Conservation (phyloP, 2,113 vertebrate species). For the Acrocephalus arundinaceus region DNA sequence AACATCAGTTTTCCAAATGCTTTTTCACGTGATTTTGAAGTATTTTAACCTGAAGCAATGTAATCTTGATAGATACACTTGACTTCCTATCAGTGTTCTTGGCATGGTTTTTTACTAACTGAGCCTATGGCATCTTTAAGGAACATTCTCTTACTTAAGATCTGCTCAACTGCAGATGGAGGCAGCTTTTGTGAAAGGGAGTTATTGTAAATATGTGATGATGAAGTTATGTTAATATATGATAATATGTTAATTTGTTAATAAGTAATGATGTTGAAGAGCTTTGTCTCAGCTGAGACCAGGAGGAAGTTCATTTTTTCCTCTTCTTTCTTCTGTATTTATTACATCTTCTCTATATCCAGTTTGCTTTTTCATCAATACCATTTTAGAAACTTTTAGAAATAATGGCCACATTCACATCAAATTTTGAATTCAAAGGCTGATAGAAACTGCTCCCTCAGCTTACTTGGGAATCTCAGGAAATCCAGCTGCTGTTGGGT, state of each 20-base stretch:
- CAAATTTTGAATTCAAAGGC: conserved; percentile 48
- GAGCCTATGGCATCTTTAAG: background rate
- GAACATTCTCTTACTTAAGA: background rate
- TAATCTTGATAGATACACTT: background rate
- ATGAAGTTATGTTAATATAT: background rate
- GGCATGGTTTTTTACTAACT: background rate
- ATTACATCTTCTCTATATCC: background rate
- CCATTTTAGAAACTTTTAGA: conserved; percentile 42
- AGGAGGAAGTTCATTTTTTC: background rate
- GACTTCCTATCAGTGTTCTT: background rate
- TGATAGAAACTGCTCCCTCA: conserved; percentile 45
- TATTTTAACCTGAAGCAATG: background rate
- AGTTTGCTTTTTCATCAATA: background rate
- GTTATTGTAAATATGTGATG: background rate
- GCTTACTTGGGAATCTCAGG: conserved; percentile 49
- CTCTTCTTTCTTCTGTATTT: background rate
- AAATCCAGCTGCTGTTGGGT: conserved; percentile 33
- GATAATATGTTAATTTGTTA: background rate
- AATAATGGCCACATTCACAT: conserved; percentile 29
- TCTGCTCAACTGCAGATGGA: background rate
- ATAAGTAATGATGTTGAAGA: background rate
- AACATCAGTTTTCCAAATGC: background rate
- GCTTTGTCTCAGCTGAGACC: background rate
- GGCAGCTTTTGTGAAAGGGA: background rate
- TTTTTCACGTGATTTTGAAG: background rate